phyloP scores from a whole-genome alignment of 2,888 invertebrate genomes.

The Caenorhabditis sp. region DNA sequence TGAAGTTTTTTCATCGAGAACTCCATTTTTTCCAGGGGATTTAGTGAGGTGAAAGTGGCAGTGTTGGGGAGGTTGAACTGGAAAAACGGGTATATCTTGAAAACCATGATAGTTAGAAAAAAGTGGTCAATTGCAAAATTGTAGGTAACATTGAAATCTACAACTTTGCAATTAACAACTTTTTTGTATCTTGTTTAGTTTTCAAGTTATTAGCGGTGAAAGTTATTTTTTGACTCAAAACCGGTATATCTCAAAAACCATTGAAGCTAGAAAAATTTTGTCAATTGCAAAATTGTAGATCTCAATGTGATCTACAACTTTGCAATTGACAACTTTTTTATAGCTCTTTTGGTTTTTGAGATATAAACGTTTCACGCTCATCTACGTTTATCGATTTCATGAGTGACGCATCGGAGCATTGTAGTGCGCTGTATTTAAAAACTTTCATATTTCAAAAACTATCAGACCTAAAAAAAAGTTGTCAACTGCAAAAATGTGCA shows the following conservation, averaged over 20 bases:
- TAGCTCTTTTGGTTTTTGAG: neutral
- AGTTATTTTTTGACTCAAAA: neutral
- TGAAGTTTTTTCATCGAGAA: conserved; percentile 14
- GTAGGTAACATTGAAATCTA: neutral
- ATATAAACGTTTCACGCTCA: neutral
- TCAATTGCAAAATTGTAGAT: neutral
- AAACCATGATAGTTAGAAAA: neutral
- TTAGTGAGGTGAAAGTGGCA: conserved; percentile 1
- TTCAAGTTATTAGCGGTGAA: no score
- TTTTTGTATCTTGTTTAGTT: no score
- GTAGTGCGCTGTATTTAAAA: no score
- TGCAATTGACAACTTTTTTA: neutral
- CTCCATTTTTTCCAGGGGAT: conserved; percentile 26
- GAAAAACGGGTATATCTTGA: neutral
- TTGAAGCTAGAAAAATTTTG: neutral
- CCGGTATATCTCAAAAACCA: neutral
- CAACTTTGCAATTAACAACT: neutral
- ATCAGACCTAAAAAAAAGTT: neutral
- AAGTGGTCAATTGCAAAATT: neutral
- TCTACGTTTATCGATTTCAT: no score
- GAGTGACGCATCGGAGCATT: no score
- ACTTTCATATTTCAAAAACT: neutral
- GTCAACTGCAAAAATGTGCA: neutral
- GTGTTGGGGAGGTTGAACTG: conserved; percentile 24
- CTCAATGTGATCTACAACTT: no score